Evolutionary conservation across 2,797 vertebrate genomes (phyloP).

Genomic region (Etheostoma nigrum): DNA sequence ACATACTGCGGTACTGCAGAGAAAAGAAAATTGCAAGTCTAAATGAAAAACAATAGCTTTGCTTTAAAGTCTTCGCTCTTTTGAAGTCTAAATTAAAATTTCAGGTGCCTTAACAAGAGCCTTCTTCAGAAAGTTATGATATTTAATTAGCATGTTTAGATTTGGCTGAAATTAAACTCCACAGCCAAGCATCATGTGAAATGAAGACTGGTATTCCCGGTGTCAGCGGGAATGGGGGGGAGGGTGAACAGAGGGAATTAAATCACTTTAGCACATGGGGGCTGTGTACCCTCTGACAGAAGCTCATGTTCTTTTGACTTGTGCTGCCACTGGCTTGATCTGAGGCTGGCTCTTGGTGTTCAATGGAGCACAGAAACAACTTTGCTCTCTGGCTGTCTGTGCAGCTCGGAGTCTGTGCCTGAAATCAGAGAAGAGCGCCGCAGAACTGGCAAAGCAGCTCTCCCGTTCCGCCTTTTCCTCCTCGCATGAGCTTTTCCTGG

Average conservation of each 20-base stretch:
- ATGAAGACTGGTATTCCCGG: slow-evolving; percentile 75
- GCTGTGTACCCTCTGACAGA: slow-evolving; percentile 67
- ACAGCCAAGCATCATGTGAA: slow-evolving; percentile 77
- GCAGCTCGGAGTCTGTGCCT: slow-evolving; percentile 49
- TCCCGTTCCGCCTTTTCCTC: slow-evolving; percentile 64
- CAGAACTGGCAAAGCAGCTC: slow-evolving; percentile 66
- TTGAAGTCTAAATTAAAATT: slow-evolving; percentile 92
- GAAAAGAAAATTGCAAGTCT: slow-evolving; percentile 87
- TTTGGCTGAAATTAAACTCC: slow-evolving; percentile 85
- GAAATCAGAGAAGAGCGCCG: slow-evolving; percentile 59
- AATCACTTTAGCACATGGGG: slow-evolving; percentile 65
- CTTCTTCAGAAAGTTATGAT: slow-evolving; percentile 87
- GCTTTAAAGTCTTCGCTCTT: slow-evolving; percentile 88
- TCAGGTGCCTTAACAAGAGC: slow-evolving; percentile 87
- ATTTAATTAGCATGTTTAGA: slow-evolving; percentile 90
- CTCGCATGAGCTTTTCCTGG: slow-evolving; percentile 71
- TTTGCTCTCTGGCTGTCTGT: slow-evolving; percentile 55
- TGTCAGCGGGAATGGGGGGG: slow-evolving; percentile 25
- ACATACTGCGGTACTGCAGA: slow-evolving; percentile 77
- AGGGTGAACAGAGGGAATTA: slow-evolving; percentile 65
- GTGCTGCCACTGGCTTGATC: slow-evolving; percentile 60
- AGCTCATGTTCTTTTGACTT: slow-evolving; percentile 69
- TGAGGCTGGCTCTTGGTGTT: slow-evolving; percentile 52
- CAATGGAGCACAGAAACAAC: slow-evolving; percentile 53
- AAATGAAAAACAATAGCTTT: slow-evolving; percentile 92